A percentile compares a stretch with the other conserved stretches of the same genome.
These are phyloP conservation scores for Brachionus calyciflorus DNA, from an alignment of 1,140 invertebrate species.

Conservation along the genomic window DNA sequence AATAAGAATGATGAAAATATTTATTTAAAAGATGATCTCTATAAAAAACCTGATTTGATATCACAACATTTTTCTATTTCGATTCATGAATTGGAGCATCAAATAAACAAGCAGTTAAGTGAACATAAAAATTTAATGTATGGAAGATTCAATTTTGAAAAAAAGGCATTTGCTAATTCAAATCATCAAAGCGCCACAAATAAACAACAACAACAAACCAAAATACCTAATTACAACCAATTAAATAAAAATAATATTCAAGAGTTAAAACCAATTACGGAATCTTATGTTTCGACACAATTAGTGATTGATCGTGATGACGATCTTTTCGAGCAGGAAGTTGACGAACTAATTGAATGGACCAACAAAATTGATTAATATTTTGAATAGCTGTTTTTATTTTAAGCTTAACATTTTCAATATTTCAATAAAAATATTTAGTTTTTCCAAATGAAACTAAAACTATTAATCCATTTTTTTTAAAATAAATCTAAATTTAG, in stretches of 20 bases:
- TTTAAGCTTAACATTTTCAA: no score
- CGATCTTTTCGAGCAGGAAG: slow-evolving; percentile 14
- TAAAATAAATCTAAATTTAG: no score
- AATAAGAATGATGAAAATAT: slow-evolving; percentile 23
- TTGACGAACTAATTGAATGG: slow-evolving; percentile 14
- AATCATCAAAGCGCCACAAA: neutral
- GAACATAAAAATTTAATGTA: slow-evolving; percentile 38
- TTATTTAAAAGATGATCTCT: slow-evolving; percentile 30
- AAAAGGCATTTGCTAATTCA: neutral
- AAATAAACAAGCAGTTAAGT: slow-evolving; percentile 35
- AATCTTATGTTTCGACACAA: neutral
- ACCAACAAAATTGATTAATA: slow-evolving; percentile 37
- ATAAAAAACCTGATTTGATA: slow-evolving; percentile 28
- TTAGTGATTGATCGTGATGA: neutral
- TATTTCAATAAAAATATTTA: no score
- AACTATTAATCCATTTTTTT: no score
- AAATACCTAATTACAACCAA: slow-evolving; percentile 8
- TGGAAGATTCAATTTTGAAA: slow-evolving; percentile 27
- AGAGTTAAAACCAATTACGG: neutral
- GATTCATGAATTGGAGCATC: slow-evolving; percentile 7
- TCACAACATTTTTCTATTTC: slow-evolving; percentile 39
- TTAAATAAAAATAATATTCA: neutral
- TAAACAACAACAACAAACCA: neutral
- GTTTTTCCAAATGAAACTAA: no score
- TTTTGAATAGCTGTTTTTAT: no score